Conservation (phyloP, 2,113 vertebrate species). For the Mobula hypostoma region DNA sequence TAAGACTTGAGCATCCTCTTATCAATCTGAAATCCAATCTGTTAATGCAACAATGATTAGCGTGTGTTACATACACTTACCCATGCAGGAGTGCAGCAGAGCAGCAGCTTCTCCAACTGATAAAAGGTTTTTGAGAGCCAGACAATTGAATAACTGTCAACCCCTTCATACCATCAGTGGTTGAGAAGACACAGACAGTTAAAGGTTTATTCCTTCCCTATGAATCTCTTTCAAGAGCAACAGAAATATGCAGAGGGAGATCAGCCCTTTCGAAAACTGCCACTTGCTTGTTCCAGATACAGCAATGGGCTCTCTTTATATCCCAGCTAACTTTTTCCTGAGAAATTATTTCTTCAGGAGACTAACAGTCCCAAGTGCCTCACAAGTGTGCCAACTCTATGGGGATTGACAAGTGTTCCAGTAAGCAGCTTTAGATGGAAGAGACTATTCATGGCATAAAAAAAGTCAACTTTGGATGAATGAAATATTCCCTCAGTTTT, state of each 20-base stretch:
- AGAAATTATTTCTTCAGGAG: background rate
- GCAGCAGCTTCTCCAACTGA: constrained; percentile 27
- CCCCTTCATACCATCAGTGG: background rate
- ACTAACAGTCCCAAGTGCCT: background rate
- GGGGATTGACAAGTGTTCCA: background rate
- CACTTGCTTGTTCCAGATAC: background rate
- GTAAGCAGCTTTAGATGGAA: too few species aligned
- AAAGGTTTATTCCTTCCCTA: constrained; percentile 1
- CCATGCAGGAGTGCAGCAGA: constrained; percentile 7
- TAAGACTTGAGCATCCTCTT: background rate
- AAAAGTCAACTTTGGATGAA: background rate
- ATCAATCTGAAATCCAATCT: constrained; percentile 28
- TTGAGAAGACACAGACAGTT: constrained; percentile 28
- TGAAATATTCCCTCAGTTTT: background rate
- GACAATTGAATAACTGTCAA: constrained; percentile 35
- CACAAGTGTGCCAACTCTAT: background rate
- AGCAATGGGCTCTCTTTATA: background rate
- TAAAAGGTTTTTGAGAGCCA: constrained; percentile 36
- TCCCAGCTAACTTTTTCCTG: background rate
- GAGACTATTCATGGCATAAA: background rate
- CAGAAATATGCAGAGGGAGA: background rate
- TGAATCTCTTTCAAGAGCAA: background rate
- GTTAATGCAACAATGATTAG: constrained; percentile 33
- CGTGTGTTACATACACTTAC: constrained; percentile 17
- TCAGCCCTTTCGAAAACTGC: background rate